phyloP scores from a whole-genome alignment of 2,797 vertebrate species.

The Moxostoma hubbsi region DNA sequence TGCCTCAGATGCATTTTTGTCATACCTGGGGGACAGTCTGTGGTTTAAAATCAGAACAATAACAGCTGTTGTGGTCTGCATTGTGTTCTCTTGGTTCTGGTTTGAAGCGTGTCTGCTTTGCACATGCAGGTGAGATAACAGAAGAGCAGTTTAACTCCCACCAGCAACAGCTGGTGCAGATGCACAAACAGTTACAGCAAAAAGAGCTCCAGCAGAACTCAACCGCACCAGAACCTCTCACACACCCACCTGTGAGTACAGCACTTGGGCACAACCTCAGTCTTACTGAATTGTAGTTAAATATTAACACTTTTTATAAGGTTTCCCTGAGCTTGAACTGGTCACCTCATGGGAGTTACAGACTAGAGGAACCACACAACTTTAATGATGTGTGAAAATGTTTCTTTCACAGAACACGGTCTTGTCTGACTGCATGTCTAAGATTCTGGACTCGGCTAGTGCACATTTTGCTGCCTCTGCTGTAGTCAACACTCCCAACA shows the following conservation, averaged over 20 bases:
- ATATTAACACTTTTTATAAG: too few relatives aligned
- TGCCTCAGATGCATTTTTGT: too few relatives aligned
- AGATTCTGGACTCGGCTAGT: conserved; percentile 91
- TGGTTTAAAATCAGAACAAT: neutral
- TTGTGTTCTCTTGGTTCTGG: neutral
- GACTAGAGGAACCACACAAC: neutral
- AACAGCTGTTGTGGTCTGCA: too few relatives aligned
- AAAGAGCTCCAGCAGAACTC: conserved; percentile 83
- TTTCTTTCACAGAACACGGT: conserved; percentile 73
- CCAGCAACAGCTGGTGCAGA: conserved; percentile 90
- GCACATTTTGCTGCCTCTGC: conserved; percentile 94
- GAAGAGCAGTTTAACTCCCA: conserved; percentile 92
- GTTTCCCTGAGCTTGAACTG: too few relatives aligned
- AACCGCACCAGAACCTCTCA: conserved; percentile 76
- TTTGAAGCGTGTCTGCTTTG: neutral
- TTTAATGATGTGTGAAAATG: neutral
- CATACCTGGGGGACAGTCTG: too few relatives aligned
- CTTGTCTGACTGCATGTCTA: conserved; percentile 83
- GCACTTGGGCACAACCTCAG: neutral
- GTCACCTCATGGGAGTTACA: too few relatives aligned
- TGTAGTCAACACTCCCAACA: conserved; percentile 86
- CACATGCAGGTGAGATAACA: conserved; percentile 85
- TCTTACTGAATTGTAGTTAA: too few relatives aligned
- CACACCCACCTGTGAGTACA: conserved; percentile 74
- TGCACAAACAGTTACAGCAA: conserved; percentile 89